phyloP scores from a whole-genome alignment of 2,888 invertebrate species.

The Eumacrocentrus americanus region DNA sequence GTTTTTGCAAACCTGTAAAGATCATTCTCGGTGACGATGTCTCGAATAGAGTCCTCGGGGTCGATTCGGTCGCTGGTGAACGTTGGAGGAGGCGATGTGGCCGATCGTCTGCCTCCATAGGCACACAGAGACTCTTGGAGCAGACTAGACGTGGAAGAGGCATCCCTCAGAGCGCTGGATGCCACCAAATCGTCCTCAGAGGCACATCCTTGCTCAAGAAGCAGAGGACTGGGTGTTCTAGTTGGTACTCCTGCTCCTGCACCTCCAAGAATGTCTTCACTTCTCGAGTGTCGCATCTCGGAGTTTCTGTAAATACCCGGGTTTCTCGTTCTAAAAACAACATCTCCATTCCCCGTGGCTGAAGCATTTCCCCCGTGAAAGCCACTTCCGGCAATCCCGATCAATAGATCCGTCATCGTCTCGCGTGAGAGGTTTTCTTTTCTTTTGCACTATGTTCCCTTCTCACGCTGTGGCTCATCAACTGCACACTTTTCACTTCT shows the following conservation, averaged over 20 bases:
- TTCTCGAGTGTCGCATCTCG: slow-evolving; percentile 58
- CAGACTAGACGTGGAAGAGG: slow-evolving; percentile 13
- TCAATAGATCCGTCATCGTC: slow-evolving; percentile 46
- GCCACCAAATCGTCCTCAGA: slow-evolving; percentile 58
- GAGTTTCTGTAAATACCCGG: slow-evolving; percentile 46
- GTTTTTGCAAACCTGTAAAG: slow-evolving; percentile 66
- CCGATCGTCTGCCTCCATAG: slow-evolving; percentile 34
- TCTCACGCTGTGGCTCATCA: slow-evolving; percentile 1
- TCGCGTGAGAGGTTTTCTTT: not conserved
- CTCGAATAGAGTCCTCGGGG: slow-evolving; percentile 70
- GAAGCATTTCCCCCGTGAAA: slow-evolving; percentile 34
- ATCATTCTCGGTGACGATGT: slow-evolving; percentile 70
- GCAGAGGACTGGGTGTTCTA: slow-evolving; percentile 48
- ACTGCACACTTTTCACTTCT: not conserved
- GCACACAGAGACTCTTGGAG: slow-evolving; percentile 24
- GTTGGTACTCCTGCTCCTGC: slow-evolving; percentile 38
- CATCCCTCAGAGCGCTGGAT: slow-evolving; percentile 49
- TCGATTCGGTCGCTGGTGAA: slow-evolving; percentile 63
- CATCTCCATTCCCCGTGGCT: slow-evolving; percentile 34
- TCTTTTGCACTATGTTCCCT: no score
- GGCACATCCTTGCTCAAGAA: slow-evolving; percentile 42
- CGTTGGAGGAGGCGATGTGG: slow-evolving; percentile 43
- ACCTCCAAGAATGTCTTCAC: slow-evolving; percentile 56
- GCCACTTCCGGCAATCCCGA: slow-evolving; percentile 41
- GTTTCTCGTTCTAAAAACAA: slow-evolving; percentile 37